phyloP scores from a whole-genome alignment of 2,113 vertebrate species.

The Misgurnus mizolepis region DNA sequence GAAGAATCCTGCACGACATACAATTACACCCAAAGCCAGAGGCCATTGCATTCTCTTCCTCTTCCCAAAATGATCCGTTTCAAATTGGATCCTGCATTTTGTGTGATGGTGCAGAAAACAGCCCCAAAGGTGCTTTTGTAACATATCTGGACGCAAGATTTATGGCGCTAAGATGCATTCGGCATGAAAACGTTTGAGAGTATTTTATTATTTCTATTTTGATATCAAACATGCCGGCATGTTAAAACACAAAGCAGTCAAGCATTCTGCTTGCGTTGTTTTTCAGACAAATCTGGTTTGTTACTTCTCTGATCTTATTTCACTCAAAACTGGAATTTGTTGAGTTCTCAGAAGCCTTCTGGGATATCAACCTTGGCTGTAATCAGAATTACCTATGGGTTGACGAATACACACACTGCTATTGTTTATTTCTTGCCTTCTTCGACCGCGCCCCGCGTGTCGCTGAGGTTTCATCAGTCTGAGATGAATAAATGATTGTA shows the following conservation, averaged over 20 bases:
- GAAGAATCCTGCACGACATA: slow-evolving; percentile 25
- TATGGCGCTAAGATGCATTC: neutral
- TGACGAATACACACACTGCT: slow-evolving; percentile 25
- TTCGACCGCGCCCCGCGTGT: slow-evolving; percentile 26
- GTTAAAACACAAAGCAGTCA: slow-evolving; percentile 17
- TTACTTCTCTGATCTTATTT: slow-evolving; percentile 14
- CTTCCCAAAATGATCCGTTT: slow-evolving; percentile 27
- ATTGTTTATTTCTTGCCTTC: slow-evolving; percentile 42
- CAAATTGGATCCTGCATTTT: slow-evolving; percentile 25
- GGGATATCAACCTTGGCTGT: slow-evolving; percentile 10
- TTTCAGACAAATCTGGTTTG: slow-evolving; percentile 21
- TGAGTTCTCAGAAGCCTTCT: slow-evolving; percentile 8
- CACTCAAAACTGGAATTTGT: slow-evolving; percentile 5
- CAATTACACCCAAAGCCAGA: slow-evolving; percentile 12
- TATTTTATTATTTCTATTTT: slow-evolving; percentile 5
- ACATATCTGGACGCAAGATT: slow-evolving; percentile 14
- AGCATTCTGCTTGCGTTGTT: neutral
- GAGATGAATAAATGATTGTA: slow-evolving; percentile 59
- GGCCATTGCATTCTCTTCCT: slow-evolving; percentile 10
- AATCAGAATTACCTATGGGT: slow-evolving; percentile 31
- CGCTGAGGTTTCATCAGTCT: slow-evolving; percentile 51
- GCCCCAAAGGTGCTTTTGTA: slow-evolving; percentile 10
- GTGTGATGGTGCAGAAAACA: neutral
- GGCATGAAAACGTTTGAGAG: slow-evolving; percentile 17
- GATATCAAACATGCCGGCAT: slow-evolving; percentile 3